phyloP scores from a whole-genome alignment of 2,113 vertebrate genomes.

The Leucopsar rothschildi region DNA sequence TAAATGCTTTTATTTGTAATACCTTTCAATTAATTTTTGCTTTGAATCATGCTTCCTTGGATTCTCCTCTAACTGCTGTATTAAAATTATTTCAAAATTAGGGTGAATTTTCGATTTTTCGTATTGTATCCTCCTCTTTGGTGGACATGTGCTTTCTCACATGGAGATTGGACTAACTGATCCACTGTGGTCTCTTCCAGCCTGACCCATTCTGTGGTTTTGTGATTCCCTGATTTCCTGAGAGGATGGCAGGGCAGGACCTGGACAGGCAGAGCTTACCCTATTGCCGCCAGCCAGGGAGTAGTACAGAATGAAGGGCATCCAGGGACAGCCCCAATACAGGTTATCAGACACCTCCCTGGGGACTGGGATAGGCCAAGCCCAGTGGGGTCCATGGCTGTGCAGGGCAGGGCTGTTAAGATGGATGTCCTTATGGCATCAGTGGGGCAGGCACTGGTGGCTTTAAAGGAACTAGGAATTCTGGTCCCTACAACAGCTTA shows the following conservation, averaged over 20 bases:
- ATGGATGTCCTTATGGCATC: neutral
- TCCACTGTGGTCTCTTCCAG: neutral
- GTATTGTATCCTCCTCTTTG: neutral
- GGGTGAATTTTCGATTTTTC: neutral
- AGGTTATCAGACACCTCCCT: rapidly evolving
- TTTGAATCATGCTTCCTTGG: neutral
- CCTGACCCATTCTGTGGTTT: neutral
- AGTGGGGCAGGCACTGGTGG: too few relatives aligned
- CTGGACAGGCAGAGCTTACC: neutral
- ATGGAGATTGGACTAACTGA: neutral
- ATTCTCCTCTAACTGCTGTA: neutral
- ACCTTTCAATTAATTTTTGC: neutral
- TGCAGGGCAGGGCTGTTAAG: neutral
- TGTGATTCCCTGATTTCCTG: neutral
- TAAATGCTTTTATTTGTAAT: neutral
- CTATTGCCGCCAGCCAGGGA: rapidly evolving
- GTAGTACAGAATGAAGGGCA: neutral
- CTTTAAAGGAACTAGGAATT: neutral
- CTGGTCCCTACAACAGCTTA: neutral
- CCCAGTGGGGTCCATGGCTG: neutral
- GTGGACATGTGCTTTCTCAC: neutral
- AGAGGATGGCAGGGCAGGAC: neutral
- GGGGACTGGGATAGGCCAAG: neutral
- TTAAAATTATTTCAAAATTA: neutral
- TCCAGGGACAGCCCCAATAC: rapidly evolving